Evolutionary conservation across 2,797 vertebrate genomes (phyloP).

Genomic region (Halcyon chelicuti): DNA sequence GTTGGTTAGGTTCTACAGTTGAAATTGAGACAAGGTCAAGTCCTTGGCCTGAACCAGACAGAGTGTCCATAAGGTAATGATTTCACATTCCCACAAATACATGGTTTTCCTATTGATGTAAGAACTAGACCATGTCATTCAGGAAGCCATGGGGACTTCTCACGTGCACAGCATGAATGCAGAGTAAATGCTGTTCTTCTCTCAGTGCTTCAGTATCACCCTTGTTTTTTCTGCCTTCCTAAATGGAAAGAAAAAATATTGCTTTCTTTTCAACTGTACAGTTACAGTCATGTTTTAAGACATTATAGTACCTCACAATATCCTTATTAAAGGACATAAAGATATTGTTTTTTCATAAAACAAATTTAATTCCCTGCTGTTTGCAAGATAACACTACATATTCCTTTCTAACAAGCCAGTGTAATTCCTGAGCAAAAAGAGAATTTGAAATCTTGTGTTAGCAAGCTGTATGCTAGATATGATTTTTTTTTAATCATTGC

Average conservation of each 20-base stretch:
- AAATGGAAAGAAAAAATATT: not conserved
- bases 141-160: not conserved
- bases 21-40: not conserved
- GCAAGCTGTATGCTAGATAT: not conserved
- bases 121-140: not conserved
- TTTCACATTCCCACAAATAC: not conserved
- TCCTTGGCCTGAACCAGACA: not conserved
- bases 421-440: not conserved
- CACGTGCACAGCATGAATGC: fast-evolving
- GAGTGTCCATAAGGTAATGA: not conserved
- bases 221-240: not conserved
- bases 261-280: not conserved
- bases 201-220: not conserved
- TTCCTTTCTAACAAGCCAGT: not conserved
- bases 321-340: not conserved
- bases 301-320: not conserved
- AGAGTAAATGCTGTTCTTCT: not conserved
- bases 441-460: not conserved
- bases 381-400: not conserved
- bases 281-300: not conserved
- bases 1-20: not conserved
- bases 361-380: not conserved
- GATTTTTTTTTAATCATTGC: not conserved
- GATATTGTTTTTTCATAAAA: not conserved
- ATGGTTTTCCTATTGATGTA: not conserved